A percentile compares a stretch with the other conserved stretches of the same genome.
Evolutionary conservation across 2,113 vertebrate genomes (phyloP).

Genomic region (Naja naja): DNA sequence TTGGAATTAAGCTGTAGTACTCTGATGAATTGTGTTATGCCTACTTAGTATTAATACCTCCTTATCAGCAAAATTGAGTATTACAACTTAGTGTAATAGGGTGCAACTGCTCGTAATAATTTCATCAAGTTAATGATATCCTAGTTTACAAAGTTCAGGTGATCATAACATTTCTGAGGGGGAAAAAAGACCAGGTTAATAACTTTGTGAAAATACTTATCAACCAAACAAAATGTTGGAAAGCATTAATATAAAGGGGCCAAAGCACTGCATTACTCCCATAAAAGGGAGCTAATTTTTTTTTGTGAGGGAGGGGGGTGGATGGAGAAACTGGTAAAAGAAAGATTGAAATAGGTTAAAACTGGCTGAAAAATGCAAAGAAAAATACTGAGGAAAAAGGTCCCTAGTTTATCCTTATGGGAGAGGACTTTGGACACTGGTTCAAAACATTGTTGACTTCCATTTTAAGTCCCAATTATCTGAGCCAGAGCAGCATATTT

Average conservation of each 20-base stretch:
- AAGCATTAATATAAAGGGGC: background rate
- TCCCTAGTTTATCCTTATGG: background rate
- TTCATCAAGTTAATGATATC: background rate
- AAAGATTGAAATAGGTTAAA: background rate
- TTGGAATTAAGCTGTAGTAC: background rate
- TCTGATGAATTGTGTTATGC: background rate
- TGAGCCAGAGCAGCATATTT: background rate
- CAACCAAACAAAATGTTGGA: background rate
- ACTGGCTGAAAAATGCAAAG: background rate
- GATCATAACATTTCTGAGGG: background rate
- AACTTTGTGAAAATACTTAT: background rate
- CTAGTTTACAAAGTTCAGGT: background rate
- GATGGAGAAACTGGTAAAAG: background rate
- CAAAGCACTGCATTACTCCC: background rate
- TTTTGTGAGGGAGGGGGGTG: no score
- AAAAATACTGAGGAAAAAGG: background rate
- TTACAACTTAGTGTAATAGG: background rate
- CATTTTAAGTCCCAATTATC: background rate
- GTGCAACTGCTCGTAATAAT: background rate
- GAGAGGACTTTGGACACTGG: background rate
- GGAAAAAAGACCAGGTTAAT: background rate
- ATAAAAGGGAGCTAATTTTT: background rate
- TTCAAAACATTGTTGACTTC: background rate
- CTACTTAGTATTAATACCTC: background rate
- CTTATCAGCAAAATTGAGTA: background rate